Percentiles rank a stretch among this genome's conserved stretches.
phyloP scores from a whole-genome alignment of 2,797 vertebrate genomes.

The Adrianichthys oophorus region DNA sequence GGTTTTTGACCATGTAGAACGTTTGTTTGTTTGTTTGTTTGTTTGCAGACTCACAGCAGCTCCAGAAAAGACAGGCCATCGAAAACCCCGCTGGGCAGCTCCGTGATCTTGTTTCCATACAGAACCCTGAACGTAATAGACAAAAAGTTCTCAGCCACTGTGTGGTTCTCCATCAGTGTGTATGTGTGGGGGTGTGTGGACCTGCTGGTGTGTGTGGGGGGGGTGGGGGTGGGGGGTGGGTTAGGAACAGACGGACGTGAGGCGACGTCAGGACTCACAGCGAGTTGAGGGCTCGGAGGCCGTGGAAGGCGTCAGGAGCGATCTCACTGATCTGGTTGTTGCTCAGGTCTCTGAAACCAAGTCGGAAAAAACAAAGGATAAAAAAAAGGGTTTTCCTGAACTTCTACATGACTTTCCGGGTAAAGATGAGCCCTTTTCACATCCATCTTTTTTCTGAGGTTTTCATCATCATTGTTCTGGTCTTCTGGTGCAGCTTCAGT shows the following conservation, averaged over 20 bases:
- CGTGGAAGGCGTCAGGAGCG: conserved; percentile 66
- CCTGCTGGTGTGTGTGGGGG: no score
- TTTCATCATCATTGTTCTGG: no score
- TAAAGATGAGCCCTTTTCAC: no score
- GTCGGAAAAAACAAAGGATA: neutral
- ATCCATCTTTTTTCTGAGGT: no score
- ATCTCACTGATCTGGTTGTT: conserved; percentile 88
- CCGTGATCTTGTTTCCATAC: conserved; percentile 97
- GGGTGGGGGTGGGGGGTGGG: neutral
- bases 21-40: no score
- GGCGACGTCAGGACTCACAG: conserved; percentile 83
- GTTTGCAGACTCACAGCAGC: conserved; percentile 86
- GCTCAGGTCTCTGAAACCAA: conserved; percentile 88
- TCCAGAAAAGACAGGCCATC: conserved; percentile 90
- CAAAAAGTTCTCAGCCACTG: no score
- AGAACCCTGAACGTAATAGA: conserved; percentile 80
- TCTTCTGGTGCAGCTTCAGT: no score
- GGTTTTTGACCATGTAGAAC: no score
- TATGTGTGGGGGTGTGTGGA: no score
- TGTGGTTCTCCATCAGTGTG: no score
- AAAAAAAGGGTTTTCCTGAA: no score
- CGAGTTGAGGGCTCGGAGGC: conserved; percentile 92
- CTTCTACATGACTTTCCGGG: no score
- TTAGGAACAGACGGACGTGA: conserved; percentile 1
- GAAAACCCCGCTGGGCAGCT: conserved; percentile 91